A percentile compares a stretch with the other conserved stretches of the same genome.
Evolutionary conservation across 2,113 vertebrate genomes (phyloP).

Genomic region (Melanocharis versteri): DNA sequence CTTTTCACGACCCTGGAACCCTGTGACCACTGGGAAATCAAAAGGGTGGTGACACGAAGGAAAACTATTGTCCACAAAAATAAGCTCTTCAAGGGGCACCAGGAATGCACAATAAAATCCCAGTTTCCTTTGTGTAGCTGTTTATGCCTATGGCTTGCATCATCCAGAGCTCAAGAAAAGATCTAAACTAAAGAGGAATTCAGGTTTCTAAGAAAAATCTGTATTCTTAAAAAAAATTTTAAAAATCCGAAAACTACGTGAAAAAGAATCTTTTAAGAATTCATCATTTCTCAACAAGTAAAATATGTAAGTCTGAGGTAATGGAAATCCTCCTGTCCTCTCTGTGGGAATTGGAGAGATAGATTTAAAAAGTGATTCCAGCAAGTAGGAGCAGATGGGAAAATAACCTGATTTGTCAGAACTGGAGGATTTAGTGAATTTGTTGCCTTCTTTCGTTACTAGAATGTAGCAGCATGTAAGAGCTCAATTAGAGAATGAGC

Average conservation of each 20-base stretch:
- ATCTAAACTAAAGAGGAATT: slow-evolving; percentile 36
- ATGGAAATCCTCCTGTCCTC: slow-evolving; percentile 16
- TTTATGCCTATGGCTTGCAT: slow-evolving; percentile 57
- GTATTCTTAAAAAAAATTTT: neutral
- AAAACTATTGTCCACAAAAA: slow-evolving; percentile 65
- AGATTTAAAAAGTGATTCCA: slow-evolving; percentile 10
- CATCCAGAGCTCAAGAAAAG: slow-evolving; percentile 41
- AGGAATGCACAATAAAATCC: slow-evolving; percentile 69
- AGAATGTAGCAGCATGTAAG: neutral
- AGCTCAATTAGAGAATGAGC: slow-evolving; percentile 19
- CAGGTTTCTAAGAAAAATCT: slow-evolving; percentile 20
- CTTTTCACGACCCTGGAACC: slow-evolving; percentile 69
- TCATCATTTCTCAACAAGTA: neutral
- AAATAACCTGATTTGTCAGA: slow-evolving; percentile 39
- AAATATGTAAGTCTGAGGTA: neutral
- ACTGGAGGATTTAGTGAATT: slow-evolving; percentile 25
- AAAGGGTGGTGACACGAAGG: slow-evolving; percentile 65
- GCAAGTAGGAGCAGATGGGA: slow-evolving; percentile 37
- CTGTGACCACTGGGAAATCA: slow-evolving; percentile 66
- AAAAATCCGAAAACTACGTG: neutral
- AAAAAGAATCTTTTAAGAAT: neutral
- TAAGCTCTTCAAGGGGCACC: slow-evolving; percentile 67
- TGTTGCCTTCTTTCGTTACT: neutral
- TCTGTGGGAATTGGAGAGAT: neutral
- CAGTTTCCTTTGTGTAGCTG: slow-evolving; percentile 63